Base-by-base conservation (phyloP, 2,888 invertebrate species). In the Encarsia formosa region DNA sequence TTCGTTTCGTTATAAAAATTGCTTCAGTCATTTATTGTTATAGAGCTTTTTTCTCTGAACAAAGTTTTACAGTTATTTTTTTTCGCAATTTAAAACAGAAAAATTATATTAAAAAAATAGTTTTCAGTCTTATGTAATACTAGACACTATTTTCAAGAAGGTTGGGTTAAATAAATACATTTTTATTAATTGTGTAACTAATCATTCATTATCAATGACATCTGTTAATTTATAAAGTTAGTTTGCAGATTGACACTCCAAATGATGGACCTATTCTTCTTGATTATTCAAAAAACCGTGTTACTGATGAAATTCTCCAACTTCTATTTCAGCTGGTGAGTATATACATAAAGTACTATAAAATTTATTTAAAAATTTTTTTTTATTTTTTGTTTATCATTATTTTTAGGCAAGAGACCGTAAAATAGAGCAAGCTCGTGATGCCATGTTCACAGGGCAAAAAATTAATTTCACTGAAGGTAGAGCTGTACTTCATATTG, bases 391-490 rank as follows among this genome's bases (percentile, higher is more conserved):
- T 43, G 47, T 31, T 49, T 61, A 65, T 26, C 34, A 38, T 53
- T 19, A 19, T 47, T n/a, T 56, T 4, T 60, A 85, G 83, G 85
- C 84, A 5, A 77, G 76, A 62, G 84, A 84, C 37, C 81, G 97
- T 13, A 85, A 88, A 63, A 86, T 99, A 26, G 89, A 88, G 68
- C 80, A 85, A 63, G 89, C 91, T 23, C 82, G 97, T 59, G 85
- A 91, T 76, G 89, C 88, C 22, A 96, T 99, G 97, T 98, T 86
- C 64, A 71, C 76, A 56, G 99, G 97, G n/a, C 82, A 90, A 66
- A 92, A 91, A 74, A 98, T 99, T 59, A 99, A 99, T 78, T 92
- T 95, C 69, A 99, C 99, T 0, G 99, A 99, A 75, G 84, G 91
- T 70, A 83, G 99, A 48, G 91, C 98, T 15, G 99, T 99, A 0